Conservation (phyloP, 2,888 invertebrate genomes). For the Leptodirus hochenwartii region DNA sequence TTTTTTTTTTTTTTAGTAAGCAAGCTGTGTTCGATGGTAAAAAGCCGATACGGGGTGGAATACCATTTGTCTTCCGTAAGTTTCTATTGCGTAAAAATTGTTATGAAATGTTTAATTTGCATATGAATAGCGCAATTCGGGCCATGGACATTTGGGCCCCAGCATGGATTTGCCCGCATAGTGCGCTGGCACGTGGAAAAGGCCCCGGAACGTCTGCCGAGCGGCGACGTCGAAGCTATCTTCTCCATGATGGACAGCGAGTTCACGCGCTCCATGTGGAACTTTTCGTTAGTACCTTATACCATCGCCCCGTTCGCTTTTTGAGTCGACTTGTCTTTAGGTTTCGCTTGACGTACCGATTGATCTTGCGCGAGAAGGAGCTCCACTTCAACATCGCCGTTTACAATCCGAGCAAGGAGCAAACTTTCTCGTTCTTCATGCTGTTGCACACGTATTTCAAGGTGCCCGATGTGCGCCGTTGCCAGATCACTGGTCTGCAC, state of each 20-base stretch:
- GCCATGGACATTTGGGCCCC: slow-evolving; percentile 86
- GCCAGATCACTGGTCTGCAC: slow-evolving; percentile 83
- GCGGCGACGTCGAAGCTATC: slow-evolving; percentile 82
- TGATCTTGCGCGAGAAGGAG: slow-evolving; percentile 80
- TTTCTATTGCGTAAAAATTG: slow-evolving; percentile 19
- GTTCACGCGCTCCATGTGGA: slow-evolving; percentile 87
- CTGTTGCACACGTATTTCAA: slow-evolving; percentile 90
- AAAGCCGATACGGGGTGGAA: slow-evolving; percentile 89
- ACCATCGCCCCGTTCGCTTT: neutral
- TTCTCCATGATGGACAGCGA: slow-evolving; percentile 87
- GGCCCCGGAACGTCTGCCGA: slow-evolving; percentile 70
- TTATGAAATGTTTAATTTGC: neutral
- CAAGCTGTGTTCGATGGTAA: slow-evolving; percentile 92
- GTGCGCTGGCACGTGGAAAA: slow-evolving; percentile 83
- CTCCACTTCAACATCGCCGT: slow-evolving; percentile 86
- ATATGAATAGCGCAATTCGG: slow-evolving; percentile 70
- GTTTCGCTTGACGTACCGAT: slow-evolving; percentile 81
- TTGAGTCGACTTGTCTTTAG: slow-evolving; percentile 26
- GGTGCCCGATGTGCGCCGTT: slow-evolving; percentile 82
- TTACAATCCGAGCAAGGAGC: slow-evolving; percentile 83
- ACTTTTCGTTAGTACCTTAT: slow-evolving; percentile 52
- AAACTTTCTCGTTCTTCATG: slow-evolving; percentile 81
- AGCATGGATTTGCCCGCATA: slow-evolving; percentile 91
- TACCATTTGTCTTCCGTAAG: slow-evolving; percentile 96
- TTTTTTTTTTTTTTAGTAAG: slow-evolving; percentile 45